phyloP scores from a whole-genome alignment of 2,888 invertebrate genomes.

The Folsomia manolachei region DNA sequence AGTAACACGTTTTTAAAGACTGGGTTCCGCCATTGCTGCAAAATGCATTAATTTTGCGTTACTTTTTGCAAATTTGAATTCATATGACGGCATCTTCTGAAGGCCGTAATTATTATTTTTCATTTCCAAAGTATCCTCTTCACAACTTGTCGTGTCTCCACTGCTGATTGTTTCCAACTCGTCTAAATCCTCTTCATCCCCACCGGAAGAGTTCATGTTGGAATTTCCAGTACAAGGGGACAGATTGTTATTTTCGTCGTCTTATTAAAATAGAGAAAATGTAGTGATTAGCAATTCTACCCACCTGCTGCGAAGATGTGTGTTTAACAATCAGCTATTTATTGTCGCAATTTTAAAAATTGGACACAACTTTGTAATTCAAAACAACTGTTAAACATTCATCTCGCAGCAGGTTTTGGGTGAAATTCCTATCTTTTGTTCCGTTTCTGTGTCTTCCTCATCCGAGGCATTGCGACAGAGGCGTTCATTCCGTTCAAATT shows the following conservation, averaged over 20 bases:
- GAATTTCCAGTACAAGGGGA: constrained; percentile 12
- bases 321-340: no score
- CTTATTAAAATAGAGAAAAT: not conserved
- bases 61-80: constrained; percentile 39
- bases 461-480: not conserved
- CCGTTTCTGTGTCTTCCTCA: not conserved
- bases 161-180: not conserved
- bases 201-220: not conserved
- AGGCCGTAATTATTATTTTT: constrained; percentile 32
- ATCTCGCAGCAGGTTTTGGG: no score
- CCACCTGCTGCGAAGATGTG: no score
- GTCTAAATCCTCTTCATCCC: not conserved
- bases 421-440: not conserved
- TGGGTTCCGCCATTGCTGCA: no score
- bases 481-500: constrained; percentile 13
- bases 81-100: constrained; percentile 49
- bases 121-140: not conserved
- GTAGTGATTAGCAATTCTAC: no score
- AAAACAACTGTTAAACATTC: no score
- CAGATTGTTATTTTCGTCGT: not conserved
- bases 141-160: not conserved
- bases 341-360: not conserved
- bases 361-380: not conserved
- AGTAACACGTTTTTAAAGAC: not conserved
- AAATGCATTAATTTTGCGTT: not conserved